phyloP scores from a whole-genome alignment of 1,140 invertebrate genomes.

The Calephelis virginiensis region DNA sequence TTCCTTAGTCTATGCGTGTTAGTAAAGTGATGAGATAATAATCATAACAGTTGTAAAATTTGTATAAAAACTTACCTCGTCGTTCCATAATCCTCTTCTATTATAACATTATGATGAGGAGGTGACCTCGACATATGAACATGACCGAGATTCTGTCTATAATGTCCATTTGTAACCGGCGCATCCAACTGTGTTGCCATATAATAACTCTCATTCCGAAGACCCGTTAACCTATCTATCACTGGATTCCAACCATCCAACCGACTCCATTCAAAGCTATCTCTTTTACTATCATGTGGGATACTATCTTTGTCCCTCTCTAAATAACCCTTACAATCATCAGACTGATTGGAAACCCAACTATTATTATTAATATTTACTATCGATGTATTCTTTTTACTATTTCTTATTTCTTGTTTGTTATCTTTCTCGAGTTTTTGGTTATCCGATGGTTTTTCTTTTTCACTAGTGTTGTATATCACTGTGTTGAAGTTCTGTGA shows the following conservation, averaged over 20 bases:
- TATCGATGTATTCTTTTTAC: conserved; percentile 71
- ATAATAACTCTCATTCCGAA: conserved; percentile 91
- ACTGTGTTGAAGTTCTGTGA: conserved; percentile 73
- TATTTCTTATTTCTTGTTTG: conserved; percentile 46
- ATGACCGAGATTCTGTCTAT: conserved; percentile 52
- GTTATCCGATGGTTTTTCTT: conserved; percentile 57
- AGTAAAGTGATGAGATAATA: no score
- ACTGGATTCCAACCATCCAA: conserved; percentile 83
- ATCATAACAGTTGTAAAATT: no score
- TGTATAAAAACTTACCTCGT: conserved; percentile 43
- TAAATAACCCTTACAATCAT: conserved; percentile 71
- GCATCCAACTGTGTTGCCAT: conserved; percentile 81
- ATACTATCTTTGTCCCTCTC: conserved; percentile 69
- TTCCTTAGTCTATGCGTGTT: no score
- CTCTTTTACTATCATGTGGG: conserved; percentile 68
- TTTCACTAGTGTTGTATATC: conserved; percentile 67
- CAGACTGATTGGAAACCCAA: conserved; percentile 73
- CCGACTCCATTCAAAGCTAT: conserved; percentile 76
- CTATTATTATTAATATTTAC: conserved; percentile 74
- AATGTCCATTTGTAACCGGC: conserved; percentile 58
- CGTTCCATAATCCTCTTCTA: conserved; percentile 85
- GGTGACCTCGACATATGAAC: conserved; percentile 66
- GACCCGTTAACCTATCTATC: conserved; percentile 87
- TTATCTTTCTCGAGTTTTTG: conserved; percentile 53
- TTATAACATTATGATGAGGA: conserved; percentile 79